Percentiles rank a stretch among this genome's conserved stretches.
phyloP scores from a whole-genome alignment of 2,888 invertebrate species.

The Incurvaria masculella region DNA sequence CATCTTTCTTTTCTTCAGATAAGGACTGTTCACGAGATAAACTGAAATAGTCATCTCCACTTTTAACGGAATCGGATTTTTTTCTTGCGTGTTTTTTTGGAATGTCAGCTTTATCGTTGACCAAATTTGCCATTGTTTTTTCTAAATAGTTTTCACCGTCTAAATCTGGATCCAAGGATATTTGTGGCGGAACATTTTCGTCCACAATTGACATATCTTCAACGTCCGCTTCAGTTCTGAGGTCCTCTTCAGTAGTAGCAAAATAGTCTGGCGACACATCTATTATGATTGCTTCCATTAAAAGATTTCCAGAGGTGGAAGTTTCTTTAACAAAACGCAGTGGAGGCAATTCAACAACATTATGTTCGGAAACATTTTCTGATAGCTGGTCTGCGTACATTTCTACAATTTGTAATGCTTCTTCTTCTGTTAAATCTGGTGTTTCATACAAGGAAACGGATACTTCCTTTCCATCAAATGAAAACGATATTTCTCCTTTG shows the following conservation, averaged over 20 bases:
- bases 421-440: slow-evolving; percentile 88
- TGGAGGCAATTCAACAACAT: slow-evolving; percentile 83
- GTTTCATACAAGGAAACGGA: slow-evolving; percentile 90
- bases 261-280: slow-evolving; percentile 87
- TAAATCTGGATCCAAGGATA: slow-evolving; percentile 51
- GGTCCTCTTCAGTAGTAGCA: slow-evolving; percentile 72
- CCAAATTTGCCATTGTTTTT: slow-evolving; percentile 38
- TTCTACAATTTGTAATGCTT: slow-evolving; percentile 87
- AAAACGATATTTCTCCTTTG: slow-evolving; percentile 83
- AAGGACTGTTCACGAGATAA: slow-evolving; percentile 59
- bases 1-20: slow-evolving; percentile 57
- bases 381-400: slow-evolving; percentile 93
- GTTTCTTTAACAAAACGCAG: slow-evolving; percentile 87
- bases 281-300: slow-evolving; percentile 90
- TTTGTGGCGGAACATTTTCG: slow-evolving; percentile 52
- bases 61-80: slow-evolving; percentile 61
- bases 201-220: slow-evolving; percentile 83
- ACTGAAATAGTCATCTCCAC: slow-evolving; percentile 64
- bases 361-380: slow-evolving; percentile 82
- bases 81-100: slow-evolving; percentile 61
- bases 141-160: slow-evolving; percentile 55
- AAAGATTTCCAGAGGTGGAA: slow-evolving; percentile 79
- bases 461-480: slow-evolving; percentile 89
- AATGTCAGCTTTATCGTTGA: slow-evolving; percentile 52
- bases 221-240: slow-evolving; percentile 81